Conservation (phyloP, 1,140 invertebrate species). For the Papilio dardanus region DNA sequence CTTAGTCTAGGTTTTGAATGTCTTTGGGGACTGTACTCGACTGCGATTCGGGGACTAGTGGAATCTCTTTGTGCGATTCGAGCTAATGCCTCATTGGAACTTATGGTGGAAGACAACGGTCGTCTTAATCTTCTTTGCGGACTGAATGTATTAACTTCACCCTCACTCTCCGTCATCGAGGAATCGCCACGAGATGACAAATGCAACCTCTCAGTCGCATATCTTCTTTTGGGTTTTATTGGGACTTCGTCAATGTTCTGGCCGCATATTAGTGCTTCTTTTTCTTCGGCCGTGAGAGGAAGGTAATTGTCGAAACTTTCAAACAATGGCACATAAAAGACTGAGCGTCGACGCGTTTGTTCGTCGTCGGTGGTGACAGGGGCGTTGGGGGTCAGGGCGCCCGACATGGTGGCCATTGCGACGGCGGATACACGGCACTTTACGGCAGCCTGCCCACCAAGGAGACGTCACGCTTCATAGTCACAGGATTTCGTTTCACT, state of each 20-base stretch:
- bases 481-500: constrained; percentile 65
- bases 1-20: constrained; percentile 69
- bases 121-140: constrained; percentile 65
- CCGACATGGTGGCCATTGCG: constrained; percentile 61
- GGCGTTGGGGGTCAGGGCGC: constrained; percentile 59
- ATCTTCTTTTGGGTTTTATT: constrained; percentile 66
- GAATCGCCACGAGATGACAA: constrained; percentile 64
- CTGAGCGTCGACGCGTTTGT: constrained; percentile 81
- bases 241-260: constrained; percentile 54
- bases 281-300: constrained; percentile 74
- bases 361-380: constrained; percentile 69
- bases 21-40: constrained; percentile 58
- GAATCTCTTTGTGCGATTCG: constrained; percentile 66
- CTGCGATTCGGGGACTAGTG: constrained; percentile 68
- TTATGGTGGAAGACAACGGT: constrained; percentile 72
- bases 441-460: constrained; percentile 57
- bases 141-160: constrained; percentile 68
- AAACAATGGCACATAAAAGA: constrained; percentile 84
- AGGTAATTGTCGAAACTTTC: constrained; percentile 81
- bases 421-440: constrained; percentile 71
- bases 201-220: constrained; percentile 60
- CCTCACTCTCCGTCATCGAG: constrained; percentile 74
- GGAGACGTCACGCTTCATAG: constrained; percentile 56
- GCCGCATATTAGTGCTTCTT: constrained; percentile 74
- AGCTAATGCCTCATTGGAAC: constrained; percentile 70